Conservation (phyloP, 2,113 vertebrate species). For the Pholis gunnellus region DNA sequence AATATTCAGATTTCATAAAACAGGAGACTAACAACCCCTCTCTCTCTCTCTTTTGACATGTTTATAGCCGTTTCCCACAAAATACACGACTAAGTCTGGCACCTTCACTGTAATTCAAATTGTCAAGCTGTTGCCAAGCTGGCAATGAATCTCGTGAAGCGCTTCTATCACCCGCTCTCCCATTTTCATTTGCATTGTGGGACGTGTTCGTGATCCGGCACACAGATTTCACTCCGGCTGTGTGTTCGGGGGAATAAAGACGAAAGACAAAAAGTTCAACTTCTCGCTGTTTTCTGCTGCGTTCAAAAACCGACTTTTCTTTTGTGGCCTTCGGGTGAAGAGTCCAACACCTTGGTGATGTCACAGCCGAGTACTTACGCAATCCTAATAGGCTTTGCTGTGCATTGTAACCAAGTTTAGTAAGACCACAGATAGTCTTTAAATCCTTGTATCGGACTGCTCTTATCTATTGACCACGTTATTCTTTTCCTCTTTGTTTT, state of each 20-base stretch:
- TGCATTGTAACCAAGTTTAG: slow-evolving; percentile 44
- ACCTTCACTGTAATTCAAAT: slow-evolving; percentile 26
- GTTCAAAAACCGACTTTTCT: not conserved
- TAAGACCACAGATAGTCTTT: slow-evolving; percentile 17
- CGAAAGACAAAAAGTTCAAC: not conserved
- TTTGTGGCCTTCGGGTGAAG: not conserved
- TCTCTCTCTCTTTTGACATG: not conserved
- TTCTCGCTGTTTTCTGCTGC: not conserved
- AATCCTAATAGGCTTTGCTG: slow-evolving; percentile 64
- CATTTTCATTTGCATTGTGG: slow-evolving; percentile 9
- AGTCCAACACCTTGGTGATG: slow-evolving; percentile 10
- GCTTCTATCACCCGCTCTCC: slow-evolving; percentile 7
- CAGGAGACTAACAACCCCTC: not conserved
- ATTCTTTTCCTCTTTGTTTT: not conserved
- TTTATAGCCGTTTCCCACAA: not conserved
- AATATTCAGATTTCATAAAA: not conserved
- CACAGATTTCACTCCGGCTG: not conserved
- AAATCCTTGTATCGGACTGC: slow-evolving; percentile 21
- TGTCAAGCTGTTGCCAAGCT: slow-evolving; percentile 43
- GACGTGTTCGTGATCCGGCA: not conserved
- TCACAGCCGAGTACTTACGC: slow-evolving; percentile 55
- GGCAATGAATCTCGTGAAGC: not conserved
- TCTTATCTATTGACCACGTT: not conserved
- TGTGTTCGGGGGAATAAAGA: not conserved
- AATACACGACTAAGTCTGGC: not conserved